These are phyloP conservation scores for Glareola pratincola DNA, from an alignment of 2,113 vertebrate species.

Conservation along the genomic window DNA sequence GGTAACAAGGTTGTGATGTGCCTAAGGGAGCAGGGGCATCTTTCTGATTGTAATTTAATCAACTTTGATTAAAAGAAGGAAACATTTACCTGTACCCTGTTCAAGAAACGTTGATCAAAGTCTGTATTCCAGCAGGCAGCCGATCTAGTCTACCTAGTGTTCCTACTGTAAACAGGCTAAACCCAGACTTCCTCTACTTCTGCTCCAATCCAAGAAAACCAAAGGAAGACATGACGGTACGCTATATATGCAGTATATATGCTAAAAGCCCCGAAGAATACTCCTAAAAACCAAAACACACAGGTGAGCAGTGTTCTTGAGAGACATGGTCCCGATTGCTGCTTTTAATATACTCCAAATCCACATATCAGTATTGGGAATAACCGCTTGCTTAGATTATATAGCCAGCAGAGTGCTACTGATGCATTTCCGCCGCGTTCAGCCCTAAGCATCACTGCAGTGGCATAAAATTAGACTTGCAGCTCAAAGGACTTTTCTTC, in stretches of 20 bases:
- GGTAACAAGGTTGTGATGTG: constrained; percentile 62
- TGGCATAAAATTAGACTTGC: background rate
- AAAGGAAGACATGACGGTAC: background rate
- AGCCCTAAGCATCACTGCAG: background rate
- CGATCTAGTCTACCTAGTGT: background rate
- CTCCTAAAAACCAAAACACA: background rate
- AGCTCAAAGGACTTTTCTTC: background rate
- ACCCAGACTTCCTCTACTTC: background rate
- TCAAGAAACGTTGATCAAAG: constrained; percentile 45
- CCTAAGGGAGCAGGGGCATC: constrained; percentile 39
- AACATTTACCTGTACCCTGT: constrained; percentile 22
- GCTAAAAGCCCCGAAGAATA: background rate
- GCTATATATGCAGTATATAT: too few relatives aligned
- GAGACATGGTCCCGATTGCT: background rate
- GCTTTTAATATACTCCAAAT: background rate
- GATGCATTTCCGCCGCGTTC: background rate
- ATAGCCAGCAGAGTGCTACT: background rate
- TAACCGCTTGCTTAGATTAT: background rate
- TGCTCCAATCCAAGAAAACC: background rate
- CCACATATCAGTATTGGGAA: background rate
- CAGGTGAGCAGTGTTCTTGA: background rate
- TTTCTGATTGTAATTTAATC: constrained; percentile 59
- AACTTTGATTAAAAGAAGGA: constrained; percentile 66
- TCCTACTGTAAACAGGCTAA: background rate
- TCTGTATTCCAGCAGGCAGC: background rate